Evolutionary conservation across 2,888 invertebrate species (phyloP).

Genomic region (Cephonodes hylas): DNA sequence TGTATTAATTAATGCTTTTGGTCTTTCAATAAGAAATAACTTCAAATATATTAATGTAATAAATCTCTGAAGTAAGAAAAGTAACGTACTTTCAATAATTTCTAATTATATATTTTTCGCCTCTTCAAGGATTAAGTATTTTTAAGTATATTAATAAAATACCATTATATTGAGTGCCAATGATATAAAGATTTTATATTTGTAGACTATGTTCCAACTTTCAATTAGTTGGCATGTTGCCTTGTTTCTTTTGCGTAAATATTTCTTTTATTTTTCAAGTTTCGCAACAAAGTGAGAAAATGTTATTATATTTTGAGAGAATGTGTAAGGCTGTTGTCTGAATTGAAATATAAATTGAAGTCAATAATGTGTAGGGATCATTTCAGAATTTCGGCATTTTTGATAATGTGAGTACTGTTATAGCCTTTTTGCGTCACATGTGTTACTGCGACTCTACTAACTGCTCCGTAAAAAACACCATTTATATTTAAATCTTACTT

Average conservation of each 20-base stretch:
- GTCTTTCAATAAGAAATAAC: too few relatives aligned
- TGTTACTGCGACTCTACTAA: too few relatives aligned
- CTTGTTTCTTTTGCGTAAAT: not conserved
- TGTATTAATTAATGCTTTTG: too few relatives aligned
- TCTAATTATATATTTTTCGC: too few relatives aligned
- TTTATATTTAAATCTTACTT: too few relatives aligned
- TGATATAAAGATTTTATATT: not conserved
- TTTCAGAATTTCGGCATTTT: not conserved
- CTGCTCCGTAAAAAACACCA: too few relatives aligned
- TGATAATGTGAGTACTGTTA: not conserved
- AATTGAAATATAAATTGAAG: not conserved
- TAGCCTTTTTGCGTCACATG: not conserved
- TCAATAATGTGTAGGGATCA: not conserved
- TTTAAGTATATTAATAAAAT: not conserved
- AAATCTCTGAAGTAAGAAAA: too few relatives aligned
- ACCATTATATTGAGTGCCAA: not conserved
- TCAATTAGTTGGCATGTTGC: not conserved
- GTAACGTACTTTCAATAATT: too few relatives aligned
- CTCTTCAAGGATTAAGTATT: too few relatives aligned
- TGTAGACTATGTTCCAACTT: not conserved
- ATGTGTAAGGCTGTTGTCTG: not conserved
- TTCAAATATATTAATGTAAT: too few relatives aligned
- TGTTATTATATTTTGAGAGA: not conserved
- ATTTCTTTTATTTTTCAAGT: conserved; percentile 8
- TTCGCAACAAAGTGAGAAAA: conserved; percentile 1